phyloP scores from a whole-genome alignment of 1,140 invertebrate species.

The Argopecten irradians region DNA sequence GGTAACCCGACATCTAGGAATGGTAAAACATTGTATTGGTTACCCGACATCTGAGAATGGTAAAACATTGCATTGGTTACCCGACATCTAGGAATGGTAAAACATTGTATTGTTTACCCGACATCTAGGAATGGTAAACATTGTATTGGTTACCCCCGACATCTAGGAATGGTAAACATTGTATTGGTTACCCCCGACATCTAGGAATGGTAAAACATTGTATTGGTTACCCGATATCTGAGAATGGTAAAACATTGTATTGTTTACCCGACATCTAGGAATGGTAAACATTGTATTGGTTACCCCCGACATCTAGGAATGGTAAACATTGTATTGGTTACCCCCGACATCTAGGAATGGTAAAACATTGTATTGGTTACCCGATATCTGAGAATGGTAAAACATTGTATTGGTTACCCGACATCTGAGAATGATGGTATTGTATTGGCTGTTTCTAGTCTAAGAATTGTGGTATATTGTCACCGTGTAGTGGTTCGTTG shows the following conservation, averaged over 20 bases:
- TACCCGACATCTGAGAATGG: background rate
- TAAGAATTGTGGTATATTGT: background rate
- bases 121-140: background rate
- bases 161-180: background rate
- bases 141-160: background rate
- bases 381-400: background rate
- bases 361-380: background rate
- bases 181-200: background rate
- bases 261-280: background rate
- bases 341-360: background rate
- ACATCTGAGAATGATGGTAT: background rate
- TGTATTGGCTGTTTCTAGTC: background rate
- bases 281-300: background rate
- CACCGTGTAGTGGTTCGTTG: background rate
- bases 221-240: background rate
- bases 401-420: background rate
- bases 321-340: background rate
- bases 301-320: background rate
- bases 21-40: background rate
- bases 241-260: background rate
- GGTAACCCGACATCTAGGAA: background rate
- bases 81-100: background rate
- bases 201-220: background rate
- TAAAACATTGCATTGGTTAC: background rate
- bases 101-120: background rate